Conservation (phyloP, 2,888 invertebrate genomes). For the Melanostoma scalare region DNA sequence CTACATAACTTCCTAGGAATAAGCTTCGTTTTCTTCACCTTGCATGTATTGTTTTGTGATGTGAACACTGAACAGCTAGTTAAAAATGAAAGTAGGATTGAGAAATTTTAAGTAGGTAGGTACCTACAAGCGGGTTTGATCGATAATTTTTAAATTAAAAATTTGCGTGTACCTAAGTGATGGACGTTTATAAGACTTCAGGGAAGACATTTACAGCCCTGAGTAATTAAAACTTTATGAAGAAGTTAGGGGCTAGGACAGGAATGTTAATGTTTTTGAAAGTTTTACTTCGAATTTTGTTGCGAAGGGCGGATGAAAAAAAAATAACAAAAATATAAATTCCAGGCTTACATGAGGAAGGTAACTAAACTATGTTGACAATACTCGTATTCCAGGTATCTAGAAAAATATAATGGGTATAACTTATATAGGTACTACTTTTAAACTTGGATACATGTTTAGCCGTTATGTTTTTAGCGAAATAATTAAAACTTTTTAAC, state of each 20-base stretch:
- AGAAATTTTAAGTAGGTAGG: slow-evolving; percentile 13
- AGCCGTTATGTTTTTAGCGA: no score
- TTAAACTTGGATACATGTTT: no score
- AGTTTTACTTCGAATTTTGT: not conserved
- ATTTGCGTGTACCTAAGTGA: slow-evolving; percentile 68
- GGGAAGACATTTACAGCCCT: slow-evolving; percentile 34
- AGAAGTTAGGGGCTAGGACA: not conserved
- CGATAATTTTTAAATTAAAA: slow-evolving; percentile 70
- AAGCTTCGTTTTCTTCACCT: no score
- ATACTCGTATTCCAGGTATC: no score
- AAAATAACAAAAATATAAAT: not conserved
- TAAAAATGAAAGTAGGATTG: slow-evolving; percentile 1
- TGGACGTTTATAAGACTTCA: slow-evolving; percentile 49
- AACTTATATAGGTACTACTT: no score
- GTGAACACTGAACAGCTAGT: not conserved
- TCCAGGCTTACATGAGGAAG: no score
- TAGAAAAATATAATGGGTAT: no score
- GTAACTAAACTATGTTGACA: no score
- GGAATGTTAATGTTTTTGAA: slow-evolving; percentile 8
- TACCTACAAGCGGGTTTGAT: slow-evolving; percentile 55
- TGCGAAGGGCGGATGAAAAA: not conserved
- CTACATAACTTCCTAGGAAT: no score
- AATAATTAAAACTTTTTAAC: no score
- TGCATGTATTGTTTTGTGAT: no score
- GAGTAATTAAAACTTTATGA: slow-evolving; percentile 60